Conservation (phyloP, 2,888 invertebrate species). For the Diogma glabrata region DNA sequence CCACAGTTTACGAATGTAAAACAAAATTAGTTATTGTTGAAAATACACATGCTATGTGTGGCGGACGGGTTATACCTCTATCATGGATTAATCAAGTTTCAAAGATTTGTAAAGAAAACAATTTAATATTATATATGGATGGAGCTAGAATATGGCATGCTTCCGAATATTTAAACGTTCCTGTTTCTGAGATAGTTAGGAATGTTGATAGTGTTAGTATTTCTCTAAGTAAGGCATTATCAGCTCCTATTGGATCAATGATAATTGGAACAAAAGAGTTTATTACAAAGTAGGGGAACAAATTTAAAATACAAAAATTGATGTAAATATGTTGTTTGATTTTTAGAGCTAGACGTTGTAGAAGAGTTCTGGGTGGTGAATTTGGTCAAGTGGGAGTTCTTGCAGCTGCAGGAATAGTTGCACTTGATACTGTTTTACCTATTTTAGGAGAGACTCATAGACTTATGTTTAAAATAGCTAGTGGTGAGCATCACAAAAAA, state of each 20-base stretch:
- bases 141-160: conserved; percentile 92
- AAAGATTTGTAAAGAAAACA: conserved; percentile 48
- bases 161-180: conserved; percentile 49
- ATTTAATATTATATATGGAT: conserved; percentile 74
- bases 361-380: conserved; percentile 87
- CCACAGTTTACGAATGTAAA: conserved; percentile 64
- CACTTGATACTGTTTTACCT: conserved; percentile 67
- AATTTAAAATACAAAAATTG: too few relatives aligned
- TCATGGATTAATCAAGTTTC: conserved; percentile 65
- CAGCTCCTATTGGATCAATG: conserved; percentile 80
- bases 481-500: conserved; percentile 38
- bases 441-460: conserved; percentile 63
- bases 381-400: conserved; percentile 88
- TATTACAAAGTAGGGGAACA: conserved; percentile 47
- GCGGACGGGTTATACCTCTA: conserved; percentile 73
- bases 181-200: conserved; percentile 51
- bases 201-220: conserved; percentile 72
- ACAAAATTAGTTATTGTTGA: conserved; percentile 76
- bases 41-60: conserved; percentile 84
- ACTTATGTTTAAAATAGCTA: conserved; percentile 52
- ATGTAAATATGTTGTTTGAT: too few relatives aligned
- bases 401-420: conserved; percentile 79
- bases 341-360: conserved; percentile 58
- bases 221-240: conserved; percentile 86
- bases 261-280: conserved; percentile 66